Evolutionary conservation across 2,113 vertebrate species (phyloP), one percentile per base, ranked within the genome.

Genomic region (Motacilla alba): DNA sequence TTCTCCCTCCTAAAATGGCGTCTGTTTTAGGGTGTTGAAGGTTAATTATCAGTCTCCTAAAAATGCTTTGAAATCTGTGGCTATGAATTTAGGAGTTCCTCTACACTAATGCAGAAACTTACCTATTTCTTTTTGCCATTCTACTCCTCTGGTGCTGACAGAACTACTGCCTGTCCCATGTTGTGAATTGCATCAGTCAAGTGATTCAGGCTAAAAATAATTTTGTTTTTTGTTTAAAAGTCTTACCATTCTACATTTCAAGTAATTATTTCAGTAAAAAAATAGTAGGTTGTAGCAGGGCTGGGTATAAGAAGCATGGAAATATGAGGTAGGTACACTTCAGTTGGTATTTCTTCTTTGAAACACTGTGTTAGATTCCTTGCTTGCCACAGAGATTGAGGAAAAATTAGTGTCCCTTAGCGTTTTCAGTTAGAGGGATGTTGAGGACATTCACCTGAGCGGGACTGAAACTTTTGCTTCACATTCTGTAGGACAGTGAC

Each of bases 391-490:
- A 52, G 20, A 53, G 10, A 8, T 6, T 70, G 43, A 18, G 24
- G 35, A 23, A 75, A 16, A 52, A 35, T 70, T 69, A 59, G 5
- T 9, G 10, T 77, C 13, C 31, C 10, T 21, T 52, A 11, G 12
- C 7, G 3, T 69, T 89, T 64, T 69, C 10, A 22, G 0, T 41
- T n/a, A 49, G 31, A 69, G 14, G 5, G 7, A 76, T 12, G 1
- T 27, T 56, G 27, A 43, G 67, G 24, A 9, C 46, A 19, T 4
- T 62, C 64, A 22, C 18, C 17, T 69, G 17, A 60, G 9, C 5
- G 17, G 10, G 5, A 28, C 27, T 44, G 35, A 12, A 72, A 67
- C 11, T 69, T 69, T 7, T 0, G 0, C 18, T 50, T 76, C 15
- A 15, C 16, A 5, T 88, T 55, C 11, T 0, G 0, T 22, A 20